Evolutionary conservation across 2,888 invertebrate genomes (phyloP), one percentile per base, ranked within the genome.

Genomic region (Mayetiola destructor): DNA sequence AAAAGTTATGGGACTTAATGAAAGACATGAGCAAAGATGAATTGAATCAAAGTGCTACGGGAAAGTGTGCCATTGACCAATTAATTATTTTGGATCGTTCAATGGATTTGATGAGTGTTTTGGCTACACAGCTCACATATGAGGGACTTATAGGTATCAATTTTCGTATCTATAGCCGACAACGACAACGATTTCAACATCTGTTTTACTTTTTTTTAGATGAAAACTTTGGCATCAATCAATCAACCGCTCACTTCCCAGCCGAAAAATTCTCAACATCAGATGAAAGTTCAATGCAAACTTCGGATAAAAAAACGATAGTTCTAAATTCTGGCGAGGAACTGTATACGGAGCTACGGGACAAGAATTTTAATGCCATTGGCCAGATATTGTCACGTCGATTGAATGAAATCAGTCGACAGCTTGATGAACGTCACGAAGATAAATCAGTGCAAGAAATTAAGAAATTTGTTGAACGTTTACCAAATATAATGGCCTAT

Each of bases 81-180:
- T 76, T 97, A 59, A 75, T 99, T 8, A 73, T 99, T 52, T 74
- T 99, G 1, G 99, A 99, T 72, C 78, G 99, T 27, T 83, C 85
- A 42, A 80, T 94, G 3, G 99, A 99, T 76, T 79, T 94, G 57
- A 79, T 97, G 54, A 89, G 93, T 53, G 90, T 94, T 1, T 76
- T 99, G 64, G 84, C 90, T 1, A 94, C 94, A 0, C 99, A 97
- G 67, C 79, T 96, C 35, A 97, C 97, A 0, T 99, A 97, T 65
- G 96, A 96, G 72, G 99, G 97, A 3, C 77, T 99, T 8, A 89
- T 99, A 61, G 76, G 76, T 75, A 23, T 3, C 2, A 42, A 12
- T 42, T 10, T 16, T 37, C n/a, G 3, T 37, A 4, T 37, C 37
- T 9, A 37, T 37, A n/a, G 4, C 4, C 12, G 14, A 12, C 14